Evolutionary conservation across 2,888 invertebrate genomes (phyloP), one percentile per base, ranked within the genome.

Genomic region (Trichogramma evanescens): DNA sequence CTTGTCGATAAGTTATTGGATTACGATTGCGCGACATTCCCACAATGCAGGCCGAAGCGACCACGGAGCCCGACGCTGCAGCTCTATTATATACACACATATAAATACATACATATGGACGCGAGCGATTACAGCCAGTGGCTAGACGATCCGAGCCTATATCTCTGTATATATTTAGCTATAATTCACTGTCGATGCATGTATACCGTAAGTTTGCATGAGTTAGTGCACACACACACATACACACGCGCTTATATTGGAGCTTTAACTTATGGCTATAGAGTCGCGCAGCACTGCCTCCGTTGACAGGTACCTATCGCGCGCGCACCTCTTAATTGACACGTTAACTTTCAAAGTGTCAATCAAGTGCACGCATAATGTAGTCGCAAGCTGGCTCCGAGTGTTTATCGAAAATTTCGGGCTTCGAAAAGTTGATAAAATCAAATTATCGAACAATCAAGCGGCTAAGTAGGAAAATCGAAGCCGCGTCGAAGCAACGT

Each of bases 301-400:
- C 64, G 69, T 72, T 72, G 73, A 73, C 73, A 69, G 70, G 70
- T 71, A 68, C 74, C 71, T 71, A 74, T 74, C 71, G 69, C 45
- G 45, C 43, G 46, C 6, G 39, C 42, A 39, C 43, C 63, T 64
- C 65, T 68, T 73, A 76, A 75, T 76, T 73, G 72, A 73, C 72
- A 72, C 74, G 69, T 73, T 72, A 71, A 72, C 73, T 71, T 70
- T 64, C 67, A 66, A 66, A 65, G 61, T 63, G 58, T 45, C 43
- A 57, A n/a, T 42, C 42, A n/a, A 10, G 6, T 6, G n/a, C 48
- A 13, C 48, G 48, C 10, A 26, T 26, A 26, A 26, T 26, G 26
- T 26, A 26, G 26, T 26, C 26, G 26, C 26, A 26, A 26, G 26
- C 26, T 26, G 26, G 26, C 41, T 6, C 13, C 48, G 38, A 53